phyloP scores from a whole-genome alignment of 1,140 invertebrate species.

The Brevipalpus yothersi region DNA sequence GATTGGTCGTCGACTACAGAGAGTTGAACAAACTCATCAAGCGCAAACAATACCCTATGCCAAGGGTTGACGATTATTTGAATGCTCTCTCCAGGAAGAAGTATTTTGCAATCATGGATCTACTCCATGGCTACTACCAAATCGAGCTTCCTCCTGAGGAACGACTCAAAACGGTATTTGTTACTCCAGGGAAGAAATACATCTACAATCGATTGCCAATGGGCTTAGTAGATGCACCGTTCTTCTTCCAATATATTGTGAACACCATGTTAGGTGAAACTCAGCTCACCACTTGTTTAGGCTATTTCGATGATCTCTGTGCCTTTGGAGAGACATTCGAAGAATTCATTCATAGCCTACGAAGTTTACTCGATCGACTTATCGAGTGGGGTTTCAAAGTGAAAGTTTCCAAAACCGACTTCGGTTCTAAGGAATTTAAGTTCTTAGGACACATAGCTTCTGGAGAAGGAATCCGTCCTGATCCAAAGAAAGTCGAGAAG shows the following conservation, averaged over 20 bases:
- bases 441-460: conserved; percentile 15
- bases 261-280: conserved; percentile 5
- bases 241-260: conserved; percentile 15
- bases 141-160: too few species aligned
- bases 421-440: not conserved
- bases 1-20: conserved; percentile 21
- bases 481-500: not conserved
- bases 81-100: conserved; percentile 16
- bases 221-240: conserved; percentile 11
- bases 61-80: conserved; percentile 19
- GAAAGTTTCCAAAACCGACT: conserved; percentile 7
- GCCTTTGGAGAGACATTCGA: conserved; percentile 6
- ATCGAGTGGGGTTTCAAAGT: conserved; percentile 8
- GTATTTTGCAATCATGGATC: conserved; percentile 22
- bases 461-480: conserved; percentile 10
- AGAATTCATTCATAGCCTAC: conserved; percentile 1
- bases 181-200: conserved; percentile 5
- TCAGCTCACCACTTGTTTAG: not conserved
- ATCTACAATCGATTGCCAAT: conserved; percentile 13
- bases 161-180: conserved; percentile 22
- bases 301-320: not conserved
- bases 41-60: conserved; percentile 25
- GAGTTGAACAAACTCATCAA: conserved; percentile 20
- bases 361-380: conserved; percentile 1
- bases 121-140: too few species aligned